Evolutionary conservation across 2,113 vertebrate genomes (phyloP), one percentile per base, ranked within the genome.

Genomic region (Aldabrachelys gigantea): DNA sequence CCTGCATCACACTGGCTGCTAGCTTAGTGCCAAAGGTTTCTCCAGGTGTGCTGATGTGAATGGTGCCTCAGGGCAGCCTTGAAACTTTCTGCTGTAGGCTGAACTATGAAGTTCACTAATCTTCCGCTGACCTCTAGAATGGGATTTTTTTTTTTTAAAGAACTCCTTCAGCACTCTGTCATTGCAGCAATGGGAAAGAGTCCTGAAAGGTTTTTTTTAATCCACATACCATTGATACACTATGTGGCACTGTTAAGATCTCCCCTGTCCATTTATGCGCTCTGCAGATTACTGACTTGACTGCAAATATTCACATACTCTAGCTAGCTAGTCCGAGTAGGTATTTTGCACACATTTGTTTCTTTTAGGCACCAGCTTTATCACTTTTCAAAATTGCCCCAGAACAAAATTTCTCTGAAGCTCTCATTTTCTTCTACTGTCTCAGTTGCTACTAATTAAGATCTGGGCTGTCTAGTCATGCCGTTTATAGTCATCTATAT

Each of bases 391-490:
- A 57, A 92, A 31, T 0, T 0, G 84, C 38, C 82, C 29, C 79
- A 93, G 91, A 89, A 91, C 79, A 93, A 94, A 87, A 52, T 80
- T 89, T 91, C 87, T 89, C 93, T 44, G 53, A 87, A 89, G 93
- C 83, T 88, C 84, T 88, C 82, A 25, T 95, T 89, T 92, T 89
- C 80, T 94, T 69, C 80, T 62, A 16, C 80, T 47, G 90, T 49
- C 92, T 84, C 53, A 3, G 47, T 54, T 44, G 76, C 85, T 95
- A 85, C 94, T 95, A 89, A 96, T 94, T 88, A 93, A 82, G 10
- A 6, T 9, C 0, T 2, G 56, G 91, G 83, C 91, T 89, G 89
- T 94, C 87, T 79, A 22, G 50, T 75, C 88, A 84, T 1, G 0
- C 82, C 80, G 79, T 0, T 0, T n/a, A 80, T 27, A 38, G 65